Conservation (phyloP, 2,113 vertebrate species). For the Hystrix cristata region DNA sequence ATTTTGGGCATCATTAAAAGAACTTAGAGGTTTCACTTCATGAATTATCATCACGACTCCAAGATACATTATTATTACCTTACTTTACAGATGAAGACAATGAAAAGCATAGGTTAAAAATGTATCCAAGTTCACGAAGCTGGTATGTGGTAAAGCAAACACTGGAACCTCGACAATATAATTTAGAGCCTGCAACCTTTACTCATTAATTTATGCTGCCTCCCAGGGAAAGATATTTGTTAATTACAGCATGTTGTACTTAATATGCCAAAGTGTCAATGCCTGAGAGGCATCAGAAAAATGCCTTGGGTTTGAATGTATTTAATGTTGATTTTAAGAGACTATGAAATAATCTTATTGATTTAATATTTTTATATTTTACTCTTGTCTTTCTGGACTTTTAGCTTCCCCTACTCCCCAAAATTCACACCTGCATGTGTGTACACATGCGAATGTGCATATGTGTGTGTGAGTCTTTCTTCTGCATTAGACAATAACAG, state of each 20-base stretch:
- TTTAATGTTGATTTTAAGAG: background rate
- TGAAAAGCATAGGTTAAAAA: background rate
- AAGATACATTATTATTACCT: background rate
- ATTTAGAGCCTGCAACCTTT: background rate
- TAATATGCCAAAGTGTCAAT: background rate
- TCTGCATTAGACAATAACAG: background rate
- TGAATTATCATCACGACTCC: background rate
- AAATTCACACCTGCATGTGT: background rate
- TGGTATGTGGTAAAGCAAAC: background rate
- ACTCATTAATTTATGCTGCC: background rate
- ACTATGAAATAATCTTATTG: background rate
- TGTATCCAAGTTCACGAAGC: background rate
- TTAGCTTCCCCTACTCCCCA: background rate
- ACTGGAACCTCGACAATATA: background rate
- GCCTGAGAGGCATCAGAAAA: background rate
- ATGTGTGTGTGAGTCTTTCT: background rate
- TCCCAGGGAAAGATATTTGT: background rate
- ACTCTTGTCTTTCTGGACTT: background rate
- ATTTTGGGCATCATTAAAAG: background rate
- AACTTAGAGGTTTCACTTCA: background rate
- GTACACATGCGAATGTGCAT: accelerated
- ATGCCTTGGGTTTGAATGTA: background rate
- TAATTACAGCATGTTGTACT: background rate
- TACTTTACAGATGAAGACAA: background rate
- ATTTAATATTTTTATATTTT: background rate